These are phyloP conservation scores for Caenorhabditis virilis DNA, from an alignment of 2,888 invertebrate genomes.

Conservation along the genomic window DNA sequence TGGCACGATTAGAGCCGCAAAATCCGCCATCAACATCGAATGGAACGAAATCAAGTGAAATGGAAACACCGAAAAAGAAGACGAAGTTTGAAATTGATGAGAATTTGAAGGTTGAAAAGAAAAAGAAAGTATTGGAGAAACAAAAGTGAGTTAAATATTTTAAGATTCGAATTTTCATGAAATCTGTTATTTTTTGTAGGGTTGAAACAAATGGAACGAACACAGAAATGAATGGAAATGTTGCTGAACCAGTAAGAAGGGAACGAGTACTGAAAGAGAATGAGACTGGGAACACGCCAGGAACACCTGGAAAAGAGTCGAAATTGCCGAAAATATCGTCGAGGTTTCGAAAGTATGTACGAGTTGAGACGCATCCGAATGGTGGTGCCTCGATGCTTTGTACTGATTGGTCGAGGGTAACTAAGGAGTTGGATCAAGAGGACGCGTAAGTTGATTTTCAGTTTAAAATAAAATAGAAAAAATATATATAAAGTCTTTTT, in stretches of 20 bases:
- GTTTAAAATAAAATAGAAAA: too few relatives aligned
- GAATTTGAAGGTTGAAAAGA: neutral
- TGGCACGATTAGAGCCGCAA: too few relatives aligned
- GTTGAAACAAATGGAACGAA: neutral
- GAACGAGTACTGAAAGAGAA: neutral
- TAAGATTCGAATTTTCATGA: neutral
- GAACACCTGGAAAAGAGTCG: neutral
- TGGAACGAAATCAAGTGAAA: neutral
- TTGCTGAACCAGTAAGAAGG: neutral
- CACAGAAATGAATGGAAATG: neutral
- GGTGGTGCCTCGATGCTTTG: conserved; percentile 91
- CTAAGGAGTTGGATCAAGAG: conserved; percentile 76
- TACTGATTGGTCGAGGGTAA: conserved; percentile 75
- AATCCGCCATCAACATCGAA: neutral
- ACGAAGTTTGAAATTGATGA: neutral
- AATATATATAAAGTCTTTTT: too few relatives aligned
- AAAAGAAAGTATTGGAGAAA: neutral
- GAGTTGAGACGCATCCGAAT: conserved; percentile 78
- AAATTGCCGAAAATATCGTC: conserved; percentile 42
- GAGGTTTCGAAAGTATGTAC: conserved; percentile 6
- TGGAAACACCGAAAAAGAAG: conserved; percentile 1
- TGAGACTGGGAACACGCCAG: neutral
- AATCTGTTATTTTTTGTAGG: neutral
- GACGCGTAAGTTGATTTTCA: conserved; percentile 30
- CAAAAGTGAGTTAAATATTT: neutral